Base-by-base conservation (phyloP, 2,113 vertebrate genomes). In the Cariama cristata region DNA sequence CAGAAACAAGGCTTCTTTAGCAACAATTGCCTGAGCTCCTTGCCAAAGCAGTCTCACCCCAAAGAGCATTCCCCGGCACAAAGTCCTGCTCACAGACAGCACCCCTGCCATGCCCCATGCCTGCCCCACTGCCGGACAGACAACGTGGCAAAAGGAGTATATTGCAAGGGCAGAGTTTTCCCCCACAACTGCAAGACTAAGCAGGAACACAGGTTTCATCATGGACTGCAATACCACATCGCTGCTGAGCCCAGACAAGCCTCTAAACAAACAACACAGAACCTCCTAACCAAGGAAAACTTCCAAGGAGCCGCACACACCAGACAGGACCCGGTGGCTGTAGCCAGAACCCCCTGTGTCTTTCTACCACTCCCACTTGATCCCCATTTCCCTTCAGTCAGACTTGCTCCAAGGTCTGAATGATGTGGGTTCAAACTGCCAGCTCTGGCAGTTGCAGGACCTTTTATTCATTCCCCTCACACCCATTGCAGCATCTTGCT, bases 391-490 rank as follows among this genome's bases (percentile, higher is more conserved):
- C 52, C 79, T 75, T 72, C 71, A 74, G 85, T 16, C 73, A 92
- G 71, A 72, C 67, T 73, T 0, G 3, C 84, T 87, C 60, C 49
- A 38, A 69, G 47, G n/a, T 42, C 73, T 81, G 73, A 93, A 67
- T 63, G 55, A 72, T n/a, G 42, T 44, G 73, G 89, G 91, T 84
- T 91, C 94, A 80, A 63, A 55, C 56, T 44, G 66, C 89, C 93
- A 91, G 79, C 62, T 56, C 75, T 64, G 74, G 86, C 49, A 79
- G 24, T 15, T 53, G 79, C 82, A 86, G 79, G 91, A 76, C 67
- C 86, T 69, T 88, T 90, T 96, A 93, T 83, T 93, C 67, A 95
- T 92, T 88, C 88, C 55, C 91, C 88, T 96, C 94, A 90, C 94
- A 93, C 71, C 42, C 53, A 2, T 11, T 83, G 79, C 53, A 79